Base-by-base conservation (phyloP, 2,888 invertebrate genomes). In the Antheraea assamensis region DNA sequence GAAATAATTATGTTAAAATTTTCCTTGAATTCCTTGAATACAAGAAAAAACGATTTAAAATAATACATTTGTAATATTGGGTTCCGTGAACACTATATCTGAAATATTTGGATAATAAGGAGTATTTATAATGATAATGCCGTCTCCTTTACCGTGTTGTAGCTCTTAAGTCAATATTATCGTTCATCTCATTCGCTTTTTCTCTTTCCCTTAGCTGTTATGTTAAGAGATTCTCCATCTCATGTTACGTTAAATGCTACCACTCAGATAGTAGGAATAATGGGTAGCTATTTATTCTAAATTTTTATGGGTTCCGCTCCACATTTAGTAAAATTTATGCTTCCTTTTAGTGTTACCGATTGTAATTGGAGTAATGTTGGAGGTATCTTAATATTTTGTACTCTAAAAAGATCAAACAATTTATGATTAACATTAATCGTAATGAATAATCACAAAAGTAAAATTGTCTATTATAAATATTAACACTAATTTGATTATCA, bases 211-310 rank as follows among this genome's bases (percentile, higher is more conserved):
- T 64, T 30, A 13, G 17, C 30, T 64, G 61, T 64, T 68, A n/a
- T 68, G 68, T 35, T 68, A 68, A 68, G n/a, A 35, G n/a, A 35
- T 68, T 68, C 35, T 68, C 68, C 68, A 68, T 68, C 35, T 68
- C n/a, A 15, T 35, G 3, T 68, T 68, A 68, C 35, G 31, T 68
- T 68, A 68, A 68, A 31, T 68, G 68, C 35, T 35, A 0, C 19
- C n/a, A 31, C 35, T n/a, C 35, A 35, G 35, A 35, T n/a, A 68
- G 35, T 35, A 68, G n/a, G 68, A 68, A 35, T 68, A 68, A 68
- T 68, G 68, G 24, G 35, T 21, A n/a, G 35, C 68, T 68, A 35
- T 68, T 68, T 68, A 68, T 68, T 35, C 35, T 35, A 68, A n/a
- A 68, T 68, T 68, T 68, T 68, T 68, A 35, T 68, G 21, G 35